A percentile compares a stretch with the other conserved stretches of the same genome.
Evolutionary conservation across 1,140 invertebrate species (phyloP).

Genomic region (Saccostrea glomerata): DNA sequence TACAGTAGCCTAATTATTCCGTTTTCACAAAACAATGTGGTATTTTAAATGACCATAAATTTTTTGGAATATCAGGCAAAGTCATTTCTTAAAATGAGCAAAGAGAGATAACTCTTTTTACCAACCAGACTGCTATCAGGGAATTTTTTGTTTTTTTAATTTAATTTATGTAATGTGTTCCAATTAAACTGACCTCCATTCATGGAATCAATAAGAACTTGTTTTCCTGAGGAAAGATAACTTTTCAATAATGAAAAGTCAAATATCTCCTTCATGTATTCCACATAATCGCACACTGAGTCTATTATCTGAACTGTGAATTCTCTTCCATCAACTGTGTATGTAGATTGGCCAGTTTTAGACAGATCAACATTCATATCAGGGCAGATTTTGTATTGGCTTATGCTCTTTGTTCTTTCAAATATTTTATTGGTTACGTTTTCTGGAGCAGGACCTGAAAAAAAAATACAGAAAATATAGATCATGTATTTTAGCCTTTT

Average conservation of each 20-base stretch:
- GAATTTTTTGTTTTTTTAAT: background rate
- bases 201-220: constrained; percentile 95
- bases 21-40: no score
- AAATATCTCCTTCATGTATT: constrained; percentile 98
- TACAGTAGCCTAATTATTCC: no score
- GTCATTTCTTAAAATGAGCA: background rate
- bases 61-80: no score
- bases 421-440: constrained; percentile 93
- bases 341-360: constrained; percentile 84
- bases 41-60: no score
- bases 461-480: background rate
- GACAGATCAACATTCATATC: constrained; percentile 89
- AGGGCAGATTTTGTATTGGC: constrained; percentile 88
- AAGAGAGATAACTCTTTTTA: constrained; percentile 30
- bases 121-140: background rate
- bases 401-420: constrained; percentile 88
- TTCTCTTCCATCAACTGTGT: constrained; percentile 83
- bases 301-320: constrained; percentile 96
- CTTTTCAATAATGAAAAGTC: constrained; percentile 92
- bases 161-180: background rate
- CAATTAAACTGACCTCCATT: constrained; percentile 88
- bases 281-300: constrained; percentile 93
- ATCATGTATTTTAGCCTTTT: no score
- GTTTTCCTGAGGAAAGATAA: constrained; percentile 87
- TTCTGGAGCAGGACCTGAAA: constrained; percentile 90